Conservation (phyloP, 1,140 invertebrate species). For the Ceratina japonica region DNA sequence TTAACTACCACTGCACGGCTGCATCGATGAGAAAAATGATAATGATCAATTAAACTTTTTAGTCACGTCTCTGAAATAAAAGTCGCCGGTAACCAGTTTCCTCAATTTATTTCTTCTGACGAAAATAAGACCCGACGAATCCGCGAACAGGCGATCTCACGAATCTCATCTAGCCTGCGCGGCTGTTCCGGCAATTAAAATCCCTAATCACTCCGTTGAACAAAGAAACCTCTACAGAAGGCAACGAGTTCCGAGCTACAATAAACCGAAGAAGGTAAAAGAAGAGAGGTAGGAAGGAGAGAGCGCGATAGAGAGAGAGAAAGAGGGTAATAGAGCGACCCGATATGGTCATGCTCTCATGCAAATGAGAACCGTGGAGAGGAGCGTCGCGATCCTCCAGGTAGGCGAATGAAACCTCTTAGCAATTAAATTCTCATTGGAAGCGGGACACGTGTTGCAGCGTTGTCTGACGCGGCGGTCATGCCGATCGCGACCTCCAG, state of each 20-base stretch:
- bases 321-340: slow-evolving; percentile 66
- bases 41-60: neutral
- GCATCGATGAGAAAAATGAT: slow-evolving; percentile 27
- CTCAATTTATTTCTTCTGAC: too few relatives aligned
- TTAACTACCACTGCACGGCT: slow-evolving; percentile 17
- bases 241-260: neutral
- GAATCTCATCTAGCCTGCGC: too few relatives aligned
- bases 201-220: neutral
- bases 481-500: slow-evolving; percentile 74
- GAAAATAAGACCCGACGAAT: too few relatives aligned
- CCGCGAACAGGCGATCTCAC: too few relatives aligned
- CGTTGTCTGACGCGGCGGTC: slow-evolving; percentile 73
- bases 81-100: too few relatives aligned
- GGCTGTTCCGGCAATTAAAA: neutral
- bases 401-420: slow-evolving; percentile 62
- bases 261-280: neutral
- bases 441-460: slow-evolving; percentile 73
- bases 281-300: neutral
- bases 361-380: slow-evolving; percentile 66
- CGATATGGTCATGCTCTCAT: slow-evolving; percentile 72
- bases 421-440: slow-evolving; percentile 77
- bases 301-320: too few relatives aligned
- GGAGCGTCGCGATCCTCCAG: slow-evolving; percentile 22
- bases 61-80: too few relatives aligned
- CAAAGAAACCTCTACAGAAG: neutral